Evolutionary conservation across 2,113 vertebrate genomes (phyloP).

Genomic region (Corythoichthys haematopterus): DNA sequence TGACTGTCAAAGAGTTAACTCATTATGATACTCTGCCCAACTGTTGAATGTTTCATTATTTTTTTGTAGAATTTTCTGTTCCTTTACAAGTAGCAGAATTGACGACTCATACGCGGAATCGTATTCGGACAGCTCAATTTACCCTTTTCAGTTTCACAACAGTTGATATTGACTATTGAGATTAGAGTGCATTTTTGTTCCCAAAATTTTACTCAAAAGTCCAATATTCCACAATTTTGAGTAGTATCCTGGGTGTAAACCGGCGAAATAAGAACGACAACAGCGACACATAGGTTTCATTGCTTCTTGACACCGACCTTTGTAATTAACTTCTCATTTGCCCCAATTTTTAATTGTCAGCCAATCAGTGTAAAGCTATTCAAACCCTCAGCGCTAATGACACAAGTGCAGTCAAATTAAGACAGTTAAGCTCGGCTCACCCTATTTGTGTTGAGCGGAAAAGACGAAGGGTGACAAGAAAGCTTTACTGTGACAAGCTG

Average conservation of each 20-base stretch:
- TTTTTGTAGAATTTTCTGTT: too few species aligned
- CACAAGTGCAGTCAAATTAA: not conserved
- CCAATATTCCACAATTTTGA: not conserved
- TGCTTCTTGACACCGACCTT: conserved; percentile 7
- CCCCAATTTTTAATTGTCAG: conserved; percentile 25
- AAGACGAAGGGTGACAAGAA: conserved; percentile 16
- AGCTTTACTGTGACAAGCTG: conserved; percentile 24
- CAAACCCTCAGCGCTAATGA: conserved; percentile 36
- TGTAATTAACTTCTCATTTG: not conserved
- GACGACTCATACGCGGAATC: too few species aligned
- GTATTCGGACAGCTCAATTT: too few species aligned
- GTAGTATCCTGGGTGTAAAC: not conserved
- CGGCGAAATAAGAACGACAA: conserved; percentile 16
- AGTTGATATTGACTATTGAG: not conserved
- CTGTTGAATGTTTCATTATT: too few species aligned
- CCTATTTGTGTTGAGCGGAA: not conserved
- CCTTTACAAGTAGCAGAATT: too few species aligned
- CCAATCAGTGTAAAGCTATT: conserved; percentile 58
- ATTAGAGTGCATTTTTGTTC: not conserved
- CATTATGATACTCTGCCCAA: too few species aligned
- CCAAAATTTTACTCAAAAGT: not conserved
- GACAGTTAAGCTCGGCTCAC: not conserved
- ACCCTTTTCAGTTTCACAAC: too few species aligned
- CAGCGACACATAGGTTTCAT: conserved; percentile 31
- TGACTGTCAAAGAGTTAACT: too few species aligned